Percentiles rank a stretch among this genome's conserved stretches.
Conservation (phyloP, 1,140 invertebrate species). For the Varroa destructor region DNA sequence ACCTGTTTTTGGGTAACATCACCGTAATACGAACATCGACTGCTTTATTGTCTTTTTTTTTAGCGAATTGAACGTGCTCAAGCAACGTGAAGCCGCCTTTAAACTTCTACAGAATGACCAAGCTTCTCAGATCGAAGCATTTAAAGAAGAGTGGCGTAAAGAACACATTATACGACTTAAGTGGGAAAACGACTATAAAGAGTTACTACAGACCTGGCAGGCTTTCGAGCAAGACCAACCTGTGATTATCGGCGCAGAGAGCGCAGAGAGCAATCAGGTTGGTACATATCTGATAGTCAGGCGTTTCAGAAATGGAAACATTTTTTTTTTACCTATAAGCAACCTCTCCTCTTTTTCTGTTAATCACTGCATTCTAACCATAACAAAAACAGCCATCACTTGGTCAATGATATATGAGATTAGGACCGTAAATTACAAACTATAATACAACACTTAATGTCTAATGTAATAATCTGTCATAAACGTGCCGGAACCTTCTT, state of each 20-base stretch:
- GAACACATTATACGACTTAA: neutral
- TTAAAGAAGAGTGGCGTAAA: neutral
- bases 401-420: too few relatives aligned
- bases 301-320: neutral
- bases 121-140: constrained; percentile 9
- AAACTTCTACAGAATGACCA: constrained; percentile 20
- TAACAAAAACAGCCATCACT: too few relatives aligned
- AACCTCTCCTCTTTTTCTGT: neutral
- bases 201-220: constrained; percentile 10
- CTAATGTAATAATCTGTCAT: too few relatives aligned
- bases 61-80: too few relatives aligned
- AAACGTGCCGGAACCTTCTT: too few relatives aligned
- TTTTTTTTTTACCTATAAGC: neutral
- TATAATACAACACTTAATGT: too few relatives aligned
- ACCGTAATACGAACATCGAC: too few relatives aligned
- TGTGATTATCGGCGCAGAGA: neutral
- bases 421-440: too few relatives aligned
- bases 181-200: neutral
- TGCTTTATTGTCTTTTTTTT: too few relatives aligned
- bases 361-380: neutral
- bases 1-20: too few relatives aligned
- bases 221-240: constrained; percentile 7
- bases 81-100: neutral
- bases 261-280: neutral
- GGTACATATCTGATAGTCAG: neutral